phyloP scores from a whole-genome alignment of 2,113 vertebrate genomes.

The Thermophis baileyi region DNA sequence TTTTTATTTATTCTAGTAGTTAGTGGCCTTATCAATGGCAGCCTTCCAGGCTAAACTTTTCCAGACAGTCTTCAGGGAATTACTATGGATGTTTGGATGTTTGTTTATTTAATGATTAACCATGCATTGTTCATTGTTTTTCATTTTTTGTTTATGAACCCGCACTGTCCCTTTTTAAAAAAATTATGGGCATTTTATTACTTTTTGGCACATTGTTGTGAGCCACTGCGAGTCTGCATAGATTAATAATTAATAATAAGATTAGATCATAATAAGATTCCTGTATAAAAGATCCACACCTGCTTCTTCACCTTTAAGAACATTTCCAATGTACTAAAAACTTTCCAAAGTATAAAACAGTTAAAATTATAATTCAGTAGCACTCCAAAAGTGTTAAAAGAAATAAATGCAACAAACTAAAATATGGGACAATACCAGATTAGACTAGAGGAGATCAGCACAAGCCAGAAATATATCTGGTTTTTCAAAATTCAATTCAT shows the following conservation, averaged over 20 bases:
- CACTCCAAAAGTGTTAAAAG: background rate
- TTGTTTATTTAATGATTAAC: background rate
- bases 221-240: background rate
- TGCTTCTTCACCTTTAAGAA: background rate
- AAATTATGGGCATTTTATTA: background rate
- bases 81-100: background rate
- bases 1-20: background rate
- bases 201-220: background rate
- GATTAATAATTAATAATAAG: background rate
- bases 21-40: background rate
- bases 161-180: background rate
- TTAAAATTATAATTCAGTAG: background rate
- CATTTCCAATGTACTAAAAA: background rate
- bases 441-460: background rate
- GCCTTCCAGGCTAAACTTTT: background rate
- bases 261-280: background rate
- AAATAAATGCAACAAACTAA: background rate
- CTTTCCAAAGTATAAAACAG: background rate
- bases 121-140: background rate
- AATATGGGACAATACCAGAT: background rate
- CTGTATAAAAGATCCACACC: background rate
- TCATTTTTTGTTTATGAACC: background rate
- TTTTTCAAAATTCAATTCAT: background rate
- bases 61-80: background rate
- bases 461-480: background rate